Evolutionary conservation across 2,888 invertebrate species (phyloP), one percentile per base, ranked within the genome.

Genomic region (Eutolmus rufibarbis): DNA sequence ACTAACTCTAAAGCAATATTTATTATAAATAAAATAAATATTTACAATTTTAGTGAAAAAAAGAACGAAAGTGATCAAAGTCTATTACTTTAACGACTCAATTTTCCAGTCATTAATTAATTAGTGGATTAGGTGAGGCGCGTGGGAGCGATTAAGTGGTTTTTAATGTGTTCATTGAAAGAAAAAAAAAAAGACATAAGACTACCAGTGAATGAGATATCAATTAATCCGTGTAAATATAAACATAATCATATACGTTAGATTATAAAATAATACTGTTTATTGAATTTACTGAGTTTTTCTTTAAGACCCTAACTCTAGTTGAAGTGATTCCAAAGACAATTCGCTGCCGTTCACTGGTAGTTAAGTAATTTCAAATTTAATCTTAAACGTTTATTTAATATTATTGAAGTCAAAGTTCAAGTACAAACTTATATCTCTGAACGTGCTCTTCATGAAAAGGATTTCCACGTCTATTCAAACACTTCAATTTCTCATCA

Each of bases 381-480:
- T 76, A 76, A 34, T 34, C 19, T 76, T 76, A 40, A n/a, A 66
- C 66, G 23, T 66, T 66, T 66, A 66, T 66, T 31, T 46, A 46
- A 79, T 19, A 34, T 66, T 74, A 40, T 1, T 43, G 43, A 74
- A 85, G 51, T 74, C 28, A 43, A 74, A 74, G 74, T 85, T 85
- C 74, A 85, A 85, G 85, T 85, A 85, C 85, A 85, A 85, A 85
- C 85, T 85, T 85, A 85, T 85, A 85, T 85, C 85, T 85, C 85
- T 85, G 85, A 46, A 85, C 43, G 74, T 40, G 84, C 46, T 66
- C 66, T 66, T 66, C 66, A 23, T 23, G 12, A 66, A 66, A 66
- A 23, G 28, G 28, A 66, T 66, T 23, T 66, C 57, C 23, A 57
- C 7, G 37, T 37, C 37, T 37, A 37, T 23, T 66, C 12, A 66